Evolutionary conservation across 1,140 invertebrate species (phyloP), one percentile per base, ranked within the genome.

Genomic region (Adoxophyes honmai): DNA sequence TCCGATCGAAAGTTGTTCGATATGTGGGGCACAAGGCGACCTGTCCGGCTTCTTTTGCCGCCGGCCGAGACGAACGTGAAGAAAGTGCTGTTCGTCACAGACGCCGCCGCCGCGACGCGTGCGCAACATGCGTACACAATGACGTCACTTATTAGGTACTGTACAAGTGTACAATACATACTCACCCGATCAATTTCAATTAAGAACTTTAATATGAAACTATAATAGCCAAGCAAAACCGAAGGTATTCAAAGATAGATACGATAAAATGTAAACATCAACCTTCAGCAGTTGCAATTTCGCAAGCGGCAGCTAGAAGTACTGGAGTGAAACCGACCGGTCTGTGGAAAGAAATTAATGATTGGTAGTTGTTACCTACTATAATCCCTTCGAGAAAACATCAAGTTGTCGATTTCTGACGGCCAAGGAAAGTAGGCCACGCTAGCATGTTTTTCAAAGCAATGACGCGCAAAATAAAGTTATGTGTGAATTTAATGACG

Each of bases 1-100:
- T 84, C 70, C 64, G 68, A 84, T 86, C 79, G 86, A 88, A 88
- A 88, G 86, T 88, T 86, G 86, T 66, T 62, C 66, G 74, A 80
- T 84, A 88, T 88, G 83, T 88, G 79, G 83, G 86, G 59, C 83
- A 81, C 67, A 63, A 64, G 68, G 60, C 70, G 71, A 65, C 64
- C 68, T 66, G 81, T 78, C 76, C 78, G 81, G 78, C 79, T 83
- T 72, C 71, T 71, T 68, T 44, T 64, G 21, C 66, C 44, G 60
- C 57, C 51, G 60, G 52, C 52, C 66, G 68, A 58, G 64, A 73
- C 56, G 38, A 52, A 63, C 63, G 69, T 61, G 62, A 66, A 55
- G 64, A 66, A 66, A 66, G 64, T 60, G 54, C 37, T 57, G 11
- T 35, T 51, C 55, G 55, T 54, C 56, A 38, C 52, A 42, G 34